phyloP scores from a whole-genome alignment of 2,797 vertebrate species.

The Macropodus opercularis region DNA sequence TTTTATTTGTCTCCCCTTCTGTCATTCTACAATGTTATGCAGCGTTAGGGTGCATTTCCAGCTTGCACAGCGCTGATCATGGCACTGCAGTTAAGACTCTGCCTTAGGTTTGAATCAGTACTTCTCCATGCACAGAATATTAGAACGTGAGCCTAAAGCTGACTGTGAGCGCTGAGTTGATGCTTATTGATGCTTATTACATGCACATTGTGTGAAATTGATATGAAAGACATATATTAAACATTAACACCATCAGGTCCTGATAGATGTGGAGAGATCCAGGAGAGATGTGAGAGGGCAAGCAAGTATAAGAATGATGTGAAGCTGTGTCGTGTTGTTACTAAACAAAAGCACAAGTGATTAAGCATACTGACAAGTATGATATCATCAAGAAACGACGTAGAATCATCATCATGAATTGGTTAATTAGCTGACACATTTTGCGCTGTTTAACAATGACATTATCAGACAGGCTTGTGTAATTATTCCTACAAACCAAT shows the following conservation, averaged over 20 bases:
- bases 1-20: constrained; percentile 86
- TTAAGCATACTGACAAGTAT: constrained; percentile 7
- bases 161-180: background rate
- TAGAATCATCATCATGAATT: constrained; percentile 4
- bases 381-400: background rate
- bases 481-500: constrained; percentile 53
- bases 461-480: constrained; percentile 30
- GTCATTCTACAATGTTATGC: constrained; percentile 79
- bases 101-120: constrained; percentile 13
- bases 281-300: background rate
- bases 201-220: background rate
- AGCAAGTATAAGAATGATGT: no score
- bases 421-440: constrained; percentile 15
- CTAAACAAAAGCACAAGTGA: constrained; percentile 1
- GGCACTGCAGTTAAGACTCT: constrained; percentile 40
- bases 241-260: background rate
- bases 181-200: no score
- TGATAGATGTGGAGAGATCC: background rate
- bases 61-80: constrained; percentile 75
- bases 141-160: background rate
- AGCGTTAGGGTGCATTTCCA: constrained; percentile 77
- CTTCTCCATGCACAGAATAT: constrained; percentile 1
- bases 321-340: no score
- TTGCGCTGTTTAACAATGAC: constrained; percentile 44
- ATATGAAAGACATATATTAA: background rate